These are phyloP conservation scores for Stichodactyla mertensii DNA, from an alignment of 64 coral and sea anemone genomes.

Conservation along the genomic window DNA sequence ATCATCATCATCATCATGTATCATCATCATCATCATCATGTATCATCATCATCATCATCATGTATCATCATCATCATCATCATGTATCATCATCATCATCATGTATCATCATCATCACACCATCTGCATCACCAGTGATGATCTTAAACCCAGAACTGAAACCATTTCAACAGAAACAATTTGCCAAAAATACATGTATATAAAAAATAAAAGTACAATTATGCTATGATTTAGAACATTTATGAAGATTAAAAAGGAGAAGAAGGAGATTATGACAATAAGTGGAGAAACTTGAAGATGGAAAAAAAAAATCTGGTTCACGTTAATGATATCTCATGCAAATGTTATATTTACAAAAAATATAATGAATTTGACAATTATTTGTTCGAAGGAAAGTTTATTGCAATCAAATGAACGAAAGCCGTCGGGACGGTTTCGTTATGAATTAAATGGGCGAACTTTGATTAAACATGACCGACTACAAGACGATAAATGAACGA, in stretches of 20 bases:
- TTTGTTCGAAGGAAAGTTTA: not conserved
- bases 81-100: not conserved
- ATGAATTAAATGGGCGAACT: not conserved
- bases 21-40: too few relatives aligned
- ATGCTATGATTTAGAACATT: too few relatives aligned
- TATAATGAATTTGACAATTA: not conserved
- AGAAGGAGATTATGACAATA: not conserved
- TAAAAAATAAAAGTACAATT: too few relatives aligned
- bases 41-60: too few relatives aligned
- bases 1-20: too few relatives aligned
- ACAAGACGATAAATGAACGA: not conserved
- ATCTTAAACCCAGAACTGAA: too few relatives aligned
- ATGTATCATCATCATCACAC: not conserved
- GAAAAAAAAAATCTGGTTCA: not conserved
- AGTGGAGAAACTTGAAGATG: not conserved
- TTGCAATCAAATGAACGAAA: not conserved
- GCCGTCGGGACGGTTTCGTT: not conserved
- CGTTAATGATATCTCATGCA: not conserved
- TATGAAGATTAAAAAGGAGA: not conserved
- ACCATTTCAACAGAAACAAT: too few relatives aligned
- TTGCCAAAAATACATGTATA: too few relatives aligned
- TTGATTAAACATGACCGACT: not conserved
- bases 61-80: not conserved
- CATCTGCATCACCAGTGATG: not conserved
- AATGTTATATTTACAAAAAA: not conserved